Percentiles rank a stretch among this genome's conserved stretches.
Evolutionary conservation across 2,797 vertebrate species (phyloP).

Genomic region (Gobionotothen gibberifrons): DNA sequence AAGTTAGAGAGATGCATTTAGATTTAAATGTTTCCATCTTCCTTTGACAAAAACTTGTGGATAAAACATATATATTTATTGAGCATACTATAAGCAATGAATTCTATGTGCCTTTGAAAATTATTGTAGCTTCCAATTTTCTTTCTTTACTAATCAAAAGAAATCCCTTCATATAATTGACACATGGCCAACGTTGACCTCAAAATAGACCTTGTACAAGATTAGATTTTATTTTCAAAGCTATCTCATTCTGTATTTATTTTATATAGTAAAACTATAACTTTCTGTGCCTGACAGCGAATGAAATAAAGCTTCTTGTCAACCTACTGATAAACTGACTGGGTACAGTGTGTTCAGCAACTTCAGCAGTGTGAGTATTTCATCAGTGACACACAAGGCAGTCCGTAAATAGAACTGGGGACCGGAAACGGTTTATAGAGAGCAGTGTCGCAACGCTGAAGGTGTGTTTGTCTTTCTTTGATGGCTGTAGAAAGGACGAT

Average conservation of each 20-base stretch:
- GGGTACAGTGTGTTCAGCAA: constrained; percentile 14
- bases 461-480: constrained; percentile 56
- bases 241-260: constrained; percentile 29
- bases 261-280: constrained; percentile 27
- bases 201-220: constrained; percentile 1
- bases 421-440: constrained; percentile 27
- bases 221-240: background rate
- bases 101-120: constrained; percentile 37
- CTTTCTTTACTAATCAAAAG: constrained; percentile 8
- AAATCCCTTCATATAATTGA: background rate
- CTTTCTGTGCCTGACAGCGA: background rate
- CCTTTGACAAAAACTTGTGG: background rate
- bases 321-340: constrained; percentile 3
- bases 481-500: constrained; percentile 49
- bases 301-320: constrained; percentile 39
- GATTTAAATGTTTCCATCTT: constrained; percentile 21
- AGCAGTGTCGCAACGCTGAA: constrained; percentile 32
- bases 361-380: background rate
- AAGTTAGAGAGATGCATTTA: background rate
- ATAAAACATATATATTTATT: background rate
- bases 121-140: background rate
- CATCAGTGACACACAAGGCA: background rate
- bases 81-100: background rate
- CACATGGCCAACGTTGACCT: background rate
- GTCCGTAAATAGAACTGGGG: constrained; percentile 17